Conservation (phyloP, 2,888 invertebrate genomes). For the Agrochola macilenta region DNA sequence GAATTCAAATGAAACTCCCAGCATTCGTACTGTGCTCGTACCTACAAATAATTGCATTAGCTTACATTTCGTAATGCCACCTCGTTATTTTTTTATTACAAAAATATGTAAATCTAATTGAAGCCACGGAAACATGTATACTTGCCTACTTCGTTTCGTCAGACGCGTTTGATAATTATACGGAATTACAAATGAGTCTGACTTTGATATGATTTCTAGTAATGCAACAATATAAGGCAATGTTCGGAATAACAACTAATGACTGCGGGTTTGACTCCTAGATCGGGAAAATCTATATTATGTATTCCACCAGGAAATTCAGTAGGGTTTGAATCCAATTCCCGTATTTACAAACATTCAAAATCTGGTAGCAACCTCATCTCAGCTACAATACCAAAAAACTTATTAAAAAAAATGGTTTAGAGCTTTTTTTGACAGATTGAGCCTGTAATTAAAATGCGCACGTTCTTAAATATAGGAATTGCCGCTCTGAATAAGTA, state of each 20-base stretch:
- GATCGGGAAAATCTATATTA: not conserved
- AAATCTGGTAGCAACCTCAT: not conserved
- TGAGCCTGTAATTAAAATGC: not conserved
- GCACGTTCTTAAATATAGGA: not conserved
- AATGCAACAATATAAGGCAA: not conserved
- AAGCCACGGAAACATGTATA: constrained; percentile 22
- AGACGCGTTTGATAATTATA: constrained; percentile 37
- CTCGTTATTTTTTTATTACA: constrained; percentile 50
- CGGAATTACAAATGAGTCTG: constrained; percentile 20
- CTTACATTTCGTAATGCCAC: constrained; percentile 36
- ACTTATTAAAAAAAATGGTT: too few relatives aligned
- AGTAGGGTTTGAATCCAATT: not conserved
- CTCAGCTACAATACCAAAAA: not conserved
- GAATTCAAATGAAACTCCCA: constrained; percentile 11
- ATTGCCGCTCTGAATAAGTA: not conserved
- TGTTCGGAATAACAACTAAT: not conserved
- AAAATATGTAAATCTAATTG: constrained; percentile 47
- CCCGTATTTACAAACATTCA: not conserved
- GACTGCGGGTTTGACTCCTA: not conserved
- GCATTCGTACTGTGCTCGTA: not conserved
- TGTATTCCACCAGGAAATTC: not conserved
- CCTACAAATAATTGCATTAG: constrained; percentile 36
- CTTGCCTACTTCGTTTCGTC: constrained; percentile 7
- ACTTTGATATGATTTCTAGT: constrained; percentile 36
- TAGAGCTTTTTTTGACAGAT: not conserved